Evolutionary conservation across 2,888 invertebrate species (phyloP).

Genomic region (Thera britannica): DNA sequence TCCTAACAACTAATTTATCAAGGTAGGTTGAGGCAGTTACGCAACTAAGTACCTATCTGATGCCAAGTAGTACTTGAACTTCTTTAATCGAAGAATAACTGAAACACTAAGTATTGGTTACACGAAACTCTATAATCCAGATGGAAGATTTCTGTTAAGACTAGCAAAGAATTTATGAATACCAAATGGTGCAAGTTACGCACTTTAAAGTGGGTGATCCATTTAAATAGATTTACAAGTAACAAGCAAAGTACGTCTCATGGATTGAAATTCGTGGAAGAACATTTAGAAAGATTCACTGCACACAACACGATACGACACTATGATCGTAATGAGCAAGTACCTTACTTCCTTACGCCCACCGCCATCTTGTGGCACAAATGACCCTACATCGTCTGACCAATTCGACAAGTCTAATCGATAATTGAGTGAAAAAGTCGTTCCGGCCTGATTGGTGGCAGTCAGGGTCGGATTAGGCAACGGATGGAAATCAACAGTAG

Average conservation of each 20-base stretch:
- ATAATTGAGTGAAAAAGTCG: conserved; percentile 75
- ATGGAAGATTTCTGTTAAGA: conserved; percentile 21
- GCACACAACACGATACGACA: neutral
- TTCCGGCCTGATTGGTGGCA: conserved; percentile 80
- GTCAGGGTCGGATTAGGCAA: conserved; percentile 81
- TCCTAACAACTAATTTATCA: conserved; percentile 33
- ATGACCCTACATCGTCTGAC: conserved; percentile 34
- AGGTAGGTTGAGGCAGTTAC: conserved; percentile 24
- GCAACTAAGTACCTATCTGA: conserved; percentile 2
- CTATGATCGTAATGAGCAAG: neutral
- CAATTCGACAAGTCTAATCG: conserved; percentile 58
- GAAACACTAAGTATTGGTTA: neutral
- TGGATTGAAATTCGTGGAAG: conserved; percentile 6
- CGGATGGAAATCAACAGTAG: conserved; percentile 69
- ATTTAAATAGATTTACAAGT: conserved; percentile 25
- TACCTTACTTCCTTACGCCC: neutral
- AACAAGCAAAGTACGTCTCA: conserved; percentile 15
- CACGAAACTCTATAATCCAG: conserved; percentile 16
- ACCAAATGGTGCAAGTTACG: conserved; percentile 24
- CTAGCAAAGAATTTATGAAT: conserved; percentile 27
- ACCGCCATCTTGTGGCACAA: conserved; percentile 30
- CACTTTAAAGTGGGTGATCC: conserved; percentile 22
- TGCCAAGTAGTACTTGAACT: neutral
- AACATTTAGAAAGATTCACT: neutral
- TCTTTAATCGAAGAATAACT: neutral